phyloP scores from a whole-genome alignment of 2,797 vertebrate species.

The Schizopygopsis pylzovi region DNA sequence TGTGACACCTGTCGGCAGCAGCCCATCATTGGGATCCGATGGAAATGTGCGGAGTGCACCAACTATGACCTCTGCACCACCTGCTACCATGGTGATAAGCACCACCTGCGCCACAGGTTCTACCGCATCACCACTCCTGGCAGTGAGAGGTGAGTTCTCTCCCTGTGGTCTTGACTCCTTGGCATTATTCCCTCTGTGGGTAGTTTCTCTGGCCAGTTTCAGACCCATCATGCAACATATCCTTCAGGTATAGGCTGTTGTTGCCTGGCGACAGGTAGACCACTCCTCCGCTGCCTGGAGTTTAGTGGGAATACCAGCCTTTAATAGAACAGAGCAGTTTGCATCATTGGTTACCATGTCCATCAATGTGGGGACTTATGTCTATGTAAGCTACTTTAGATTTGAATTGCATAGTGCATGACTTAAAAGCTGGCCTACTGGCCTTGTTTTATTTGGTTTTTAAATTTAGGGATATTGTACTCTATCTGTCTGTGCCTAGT shows the following conservation, averaged over 20 bases:
- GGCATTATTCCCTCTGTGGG: conserved; percentile 4
- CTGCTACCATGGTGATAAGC: conserved; percentile 99
- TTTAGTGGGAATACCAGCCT: conserved; percentile 37
- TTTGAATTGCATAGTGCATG: neutral
- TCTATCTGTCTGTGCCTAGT: neutral
- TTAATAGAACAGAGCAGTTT: neutral
- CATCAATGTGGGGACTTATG: neutral
- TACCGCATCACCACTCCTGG: conserved; percentile 99
- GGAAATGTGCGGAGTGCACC: conserved; percentile 99
- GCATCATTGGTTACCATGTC: neutral
- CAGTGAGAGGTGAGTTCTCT: conserved; percentile 88
- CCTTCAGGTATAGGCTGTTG: conserved; percentile 58
- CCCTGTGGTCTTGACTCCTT: conserved; percentile 2
- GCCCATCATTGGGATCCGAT: conserved; percentile 98
- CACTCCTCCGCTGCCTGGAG: conserved; percentile 62
- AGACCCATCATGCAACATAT: conserved; percentile 55
- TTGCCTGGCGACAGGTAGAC: conserved; percentile 74
- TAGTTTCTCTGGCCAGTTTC: neutral
- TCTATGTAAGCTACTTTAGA: neutral
- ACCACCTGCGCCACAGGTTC: conserved; percentile 97
- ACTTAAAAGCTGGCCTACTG: neutral
- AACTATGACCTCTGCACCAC: conserved; percentile 99
- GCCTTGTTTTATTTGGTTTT: neutral
- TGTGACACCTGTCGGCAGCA: conserved; percentile 99
- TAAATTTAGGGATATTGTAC: neutral